Evolutionary conservation across 35 echinoderm and acorn worm genomes (phyloP).

Genomic region (Anneissia japonica): DNA sequence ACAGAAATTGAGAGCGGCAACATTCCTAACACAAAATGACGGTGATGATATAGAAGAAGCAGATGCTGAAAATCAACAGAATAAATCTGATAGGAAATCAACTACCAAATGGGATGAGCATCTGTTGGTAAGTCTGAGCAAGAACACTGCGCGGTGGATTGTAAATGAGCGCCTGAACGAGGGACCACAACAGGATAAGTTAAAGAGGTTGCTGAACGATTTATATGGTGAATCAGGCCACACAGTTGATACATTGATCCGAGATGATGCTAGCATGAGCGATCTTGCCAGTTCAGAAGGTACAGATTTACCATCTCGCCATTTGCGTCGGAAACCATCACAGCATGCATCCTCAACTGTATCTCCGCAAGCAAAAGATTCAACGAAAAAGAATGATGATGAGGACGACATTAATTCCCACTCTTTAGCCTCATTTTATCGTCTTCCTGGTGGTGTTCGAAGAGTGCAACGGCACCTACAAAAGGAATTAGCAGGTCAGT

Average conservation of each 20-base stretch:
- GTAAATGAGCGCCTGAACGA: slow-evolving; percentile 54
- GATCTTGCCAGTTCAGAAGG: slow-evolving; percentile 11
- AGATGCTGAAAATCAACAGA: neutral
- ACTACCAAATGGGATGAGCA: slow-evolving; percentile 65
- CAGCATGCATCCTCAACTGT: neutral
- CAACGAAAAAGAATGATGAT: neutral
- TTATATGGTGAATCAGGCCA: slow-evolving; percentile 41
- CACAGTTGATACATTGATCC: slow-evolving; percentile 64
- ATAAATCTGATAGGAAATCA: neutral
- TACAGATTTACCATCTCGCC: neutral
- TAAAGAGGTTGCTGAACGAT: slow-evolving; percentile 62
- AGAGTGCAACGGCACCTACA: slow-evolving; percentile 43
- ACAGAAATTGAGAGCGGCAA: neutral
- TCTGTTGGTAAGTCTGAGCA: slow-evolving; percentile 64
- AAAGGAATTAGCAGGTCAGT: slow-evolving; percentile 66
- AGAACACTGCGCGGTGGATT: slow-evolving; percentile 91
- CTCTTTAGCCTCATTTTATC: slow-evolving; percentile 76
- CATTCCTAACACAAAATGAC: neutral
- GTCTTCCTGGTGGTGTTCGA: slow-evolving; percentile 50
- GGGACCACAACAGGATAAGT: slow-evolving; percentile 63
- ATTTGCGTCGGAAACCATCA: neutral
- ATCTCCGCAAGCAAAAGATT: neutral
- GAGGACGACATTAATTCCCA: slow-evolving; percentile 31
- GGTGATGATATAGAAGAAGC: neutral
- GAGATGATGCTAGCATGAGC: slow-evolving; percentile 74